Evolutionary conservation across 1,140 invertebrate genomes (phyloP).

Genomic region (Plectrocnemia conspersa): DNA sequence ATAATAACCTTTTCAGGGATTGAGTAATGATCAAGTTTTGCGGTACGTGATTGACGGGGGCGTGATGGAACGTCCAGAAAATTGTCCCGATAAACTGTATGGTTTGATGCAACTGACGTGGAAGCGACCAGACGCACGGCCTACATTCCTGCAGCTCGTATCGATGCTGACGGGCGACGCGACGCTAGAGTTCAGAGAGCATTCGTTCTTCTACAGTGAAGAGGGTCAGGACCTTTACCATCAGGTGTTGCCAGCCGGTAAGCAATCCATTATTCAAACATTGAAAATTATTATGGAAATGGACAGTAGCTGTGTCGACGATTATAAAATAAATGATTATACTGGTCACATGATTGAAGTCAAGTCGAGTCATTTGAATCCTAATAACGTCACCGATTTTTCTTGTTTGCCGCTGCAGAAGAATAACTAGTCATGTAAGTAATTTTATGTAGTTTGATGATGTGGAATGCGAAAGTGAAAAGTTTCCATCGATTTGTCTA

Average conservation of each 20-base stretch:
- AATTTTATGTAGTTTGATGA: no score
- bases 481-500: no score
- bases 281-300: no score
- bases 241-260: slow-evolving; percentile 42
- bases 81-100: slow-evolving; percentile 87
- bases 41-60: slow-evolving; percentile 86
- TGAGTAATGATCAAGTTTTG: slow-evolving; percentile 73
- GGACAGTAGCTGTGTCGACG: no score
- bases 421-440: no score
- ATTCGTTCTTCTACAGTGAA: slow-evolving; percentile 75
- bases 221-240: slow-evolving; percentile 55
- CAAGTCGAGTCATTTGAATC: no score
- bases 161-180: slow-evolving; percentile 58
- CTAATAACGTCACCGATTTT: no score
- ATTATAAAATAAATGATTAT: no score
- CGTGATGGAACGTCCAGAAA: slow-evolving; percentile 88
- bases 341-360: no score
- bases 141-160: slow-evolving; percentile 79
- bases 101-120: slow-evolving; percentile 86
- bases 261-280: no score
- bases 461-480: no score
- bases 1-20: slow-evolving; percentile 51
- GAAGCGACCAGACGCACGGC: slow-evolving; percentile 70
- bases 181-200: slow-evolving; percentile 58
- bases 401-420: no score